Conservation (phyloP, 2,113 vertebrate species). For the Microcebus griseorufus region DNA sequence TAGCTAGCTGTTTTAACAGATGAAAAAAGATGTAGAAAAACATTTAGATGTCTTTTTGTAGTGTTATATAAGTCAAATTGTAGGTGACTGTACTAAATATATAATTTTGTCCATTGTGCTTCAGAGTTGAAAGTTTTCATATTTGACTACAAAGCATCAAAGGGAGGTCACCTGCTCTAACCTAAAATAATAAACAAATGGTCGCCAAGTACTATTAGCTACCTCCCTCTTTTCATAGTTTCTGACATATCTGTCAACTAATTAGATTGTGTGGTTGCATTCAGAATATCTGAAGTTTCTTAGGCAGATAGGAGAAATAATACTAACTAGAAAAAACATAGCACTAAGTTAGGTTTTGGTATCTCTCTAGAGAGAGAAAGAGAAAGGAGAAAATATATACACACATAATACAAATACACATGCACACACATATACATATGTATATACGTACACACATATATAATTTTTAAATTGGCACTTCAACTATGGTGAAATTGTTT, state of each 20-base stretch:
- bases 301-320: constrained; percentile 36
- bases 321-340: constrained; percentile 2
- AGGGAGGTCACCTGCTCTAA: constrained; percentile 34
- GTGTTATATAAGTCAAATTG: constrained; percentile 46
- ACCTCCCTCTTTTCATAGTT: constrained; percentile 23
- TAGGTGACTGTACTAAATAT: constrained; percentile 54
- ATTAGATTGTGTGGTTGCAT: constrained; percentile 12
- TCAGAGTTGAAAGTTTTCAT: constrained; percentile 60
- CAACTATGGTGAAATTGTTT: constrained; percentile 18
- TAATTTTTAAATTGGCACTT: constrained; percentile 40
- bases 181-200: constrained; percentile 31
- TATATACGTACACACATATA: neutral
- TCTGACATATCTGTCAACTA: constrained; percentile 38
- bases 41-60: constrained; percentile 58
- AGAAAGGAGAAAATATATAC: neutral
- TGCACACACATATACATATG: neutral
- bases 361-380: neutral
- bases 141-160: constrained; percentile 39
- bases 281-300: constrained; percentile 55
- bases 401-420: neutral
- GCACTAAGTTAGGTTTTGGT: constrained; percentile 3
- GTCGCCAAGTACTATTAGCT: constrained; percentile 18
- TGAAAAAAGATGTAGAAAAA: constrained; percentile 40
- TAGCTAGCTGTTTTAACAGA: constrained; percentile 63
- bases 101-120: constrained; percentile 51